Conservation (phyloP, 2,888 invertebrate species). For the Dolomedes plantarius region DNA sequence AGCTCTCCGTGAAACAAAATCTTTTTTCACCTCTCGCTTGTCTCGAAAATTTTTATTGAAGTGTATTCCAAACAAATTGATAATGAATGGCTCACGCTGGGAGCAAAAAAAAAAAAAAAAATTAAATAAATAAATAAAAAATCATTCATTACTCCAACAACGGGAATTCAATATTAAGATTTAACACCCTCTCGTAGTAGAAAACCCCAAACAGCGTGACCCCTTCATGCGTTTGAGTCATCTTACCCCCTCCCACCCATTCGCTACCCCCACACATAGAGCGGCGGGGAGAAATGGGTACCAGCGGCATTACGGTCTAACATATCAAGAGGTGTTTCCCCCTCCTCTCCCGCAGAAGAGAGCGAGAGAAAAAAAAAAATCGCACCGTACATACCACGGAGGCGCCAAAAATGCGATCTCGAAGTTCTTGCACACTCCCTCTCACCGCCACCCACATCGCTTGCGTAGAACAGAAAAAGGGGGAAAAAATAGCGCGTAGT, state of each 20-base stretch:
- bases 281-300: background rate
- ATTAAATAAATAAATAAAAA: too few relatives aligned
- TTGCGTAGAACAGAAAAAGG: constrained; percentile 11
- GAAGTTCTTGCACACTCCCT: constrained; percentile 17
- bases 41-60: background rate
- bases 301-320: constrained; percentile 8
- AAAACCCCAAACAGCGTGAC: constrained; percentile 16
- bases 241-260: background rate
- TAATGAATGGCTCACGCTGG: background rate
- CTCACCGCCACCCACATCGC: constrained; percentile 23
- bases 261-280: background rate
- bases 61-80: constrained; percentile 9
- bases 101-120: background rate
- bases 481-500: constrained; percentile 2
- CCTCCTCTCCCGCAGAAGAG: background rate
- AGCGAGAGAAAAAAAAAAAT: background rate
- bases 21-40: background rate
- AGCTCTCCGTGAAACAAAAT: background rate
- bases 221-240: constrained; percentile 47
- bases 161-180: constrained; percentile 26
- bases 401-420: constrained; percentile 51
- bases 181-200: background rate
- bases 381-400: constrained; percentile 28
- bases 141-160: constrained; percentile 36
- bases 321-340: background rate